A percentile compares a stretch with the other conserved stretches of the same genome.
Conservation (phyloP, 2,113 vertebrate species). For the Aythya baeri region DNA sequence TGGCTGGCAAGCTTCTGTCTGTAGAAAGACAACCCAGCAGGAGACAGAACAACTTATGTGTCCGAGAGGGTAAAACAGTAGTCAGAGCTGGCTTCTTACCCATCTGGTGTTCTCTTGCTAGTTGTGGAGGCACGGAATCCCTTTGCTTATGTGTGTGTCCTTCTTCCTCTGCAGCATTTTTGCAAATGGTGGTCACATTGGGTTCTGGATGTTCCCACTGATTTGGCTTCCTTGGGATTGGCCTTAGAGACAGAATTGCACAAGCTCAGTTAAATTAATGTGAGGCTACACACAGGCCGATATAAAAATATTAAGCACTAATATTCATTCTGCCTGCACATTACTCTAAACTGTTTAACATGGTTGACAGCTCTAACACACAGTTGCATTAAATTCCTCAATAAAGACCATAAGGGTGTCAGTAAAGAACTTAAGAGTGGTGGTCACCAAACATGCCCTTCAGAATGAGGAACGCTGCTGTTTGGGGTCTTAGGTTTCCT, state of each 20-base stretch:
- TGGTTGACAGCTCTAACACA: rapidly evolving
- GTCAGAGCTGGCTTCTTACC: background rate
- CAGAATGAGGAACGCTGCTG: background rate
- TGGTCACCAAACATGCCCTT: background rate
- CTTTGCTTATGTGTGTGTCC: rapidly evolving
- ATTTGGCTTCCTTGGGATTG: rapidly evolving
- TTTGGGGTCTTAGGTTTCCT: background rate
- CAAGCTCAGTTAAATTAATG: background rate
- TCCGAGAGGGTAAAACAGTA: background rate
- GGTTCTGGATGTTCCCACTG: background rate
- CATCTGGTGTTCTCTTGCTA: background rate
- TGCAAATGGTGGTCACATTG: rapidly evolving
- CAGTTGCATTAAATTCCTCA: background rate
- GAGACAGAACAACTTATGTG: background rate
- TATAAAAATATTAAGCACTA: background rate
- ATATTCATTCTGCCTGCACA: background rate
- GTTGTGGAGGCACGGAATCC: background rate
- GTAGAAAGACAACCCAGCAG: rapidly evolving
- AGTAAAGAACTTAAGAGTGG: background rate
- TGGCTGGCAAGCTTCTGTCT: background rate
- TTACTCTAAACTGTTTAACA: background rate
- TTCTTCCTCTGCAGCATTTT: background rate
- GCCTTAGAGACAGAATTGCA: background rate
- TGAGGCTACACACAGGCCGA: background rate
- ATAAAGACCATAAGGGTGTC: background rate